Percentiles rank a stretch among this genome's conserved stretches.
Conservation (phyloP, 2,113 vertebrate genomes). For the Tonatia bakeri region DNA sequence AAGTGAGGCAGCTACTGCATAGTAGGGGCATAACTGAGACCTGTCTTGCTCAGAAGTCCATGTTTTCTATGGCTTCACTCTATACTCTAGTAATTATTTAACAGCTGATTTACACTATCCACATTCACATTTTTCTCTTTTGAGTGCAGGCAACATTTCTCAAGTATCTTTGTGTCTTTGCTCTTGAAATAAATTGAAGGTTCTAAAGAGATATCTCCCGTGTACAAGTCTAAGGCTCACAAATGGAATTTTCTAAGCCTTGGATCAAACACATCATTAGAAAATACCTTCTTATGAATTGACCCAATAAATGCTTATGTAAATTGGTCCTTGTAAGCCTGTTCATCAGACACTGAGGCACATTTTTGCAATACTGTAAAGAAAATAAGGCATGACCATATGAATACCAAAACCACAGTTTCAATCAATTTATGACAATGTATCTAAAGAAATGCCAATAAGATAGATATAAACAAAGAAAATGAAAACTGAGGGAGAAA, state of each 20-base stretch:
- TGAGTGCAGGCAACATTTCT: background rate
- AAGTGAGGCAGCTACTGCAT: background rate
- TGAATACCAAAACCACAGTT: background rate
- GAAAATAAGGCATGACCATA: background rate
- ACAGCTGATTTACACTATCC: background rate
- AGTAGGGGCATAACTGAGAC: background rate
- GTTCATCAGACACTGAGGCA: background rate
- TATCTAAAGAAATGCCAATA: background rate
- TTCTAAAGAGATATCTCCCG: background rate
- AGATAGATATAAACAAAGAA: background rate
- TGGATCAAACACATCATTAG: background rate
- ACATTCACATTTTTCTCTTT: background rate
- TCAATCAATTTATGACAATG: background rate
- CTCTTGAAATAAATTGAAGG: background rate
- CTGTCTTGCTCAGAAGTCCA: background rate
- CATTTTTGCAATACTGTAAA: background rate
- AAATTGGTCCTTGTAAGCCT: background rate
- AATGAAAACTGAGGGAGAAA: background rate
- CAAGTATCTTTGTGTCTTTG: background rate
- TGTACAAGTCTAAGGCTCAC: background rate
- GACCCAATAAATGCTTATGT: background rate
- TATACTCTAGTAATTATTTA: background rate
- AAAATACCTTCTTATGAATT: background rate
- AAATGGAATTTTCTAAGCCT: background rate
- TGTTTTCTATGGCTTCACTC: background rate